Evolutionary conservation across 2,888 invertebrate genomes (phyloP).

Genomic region (Brassicogethes aeneus): DNA sequence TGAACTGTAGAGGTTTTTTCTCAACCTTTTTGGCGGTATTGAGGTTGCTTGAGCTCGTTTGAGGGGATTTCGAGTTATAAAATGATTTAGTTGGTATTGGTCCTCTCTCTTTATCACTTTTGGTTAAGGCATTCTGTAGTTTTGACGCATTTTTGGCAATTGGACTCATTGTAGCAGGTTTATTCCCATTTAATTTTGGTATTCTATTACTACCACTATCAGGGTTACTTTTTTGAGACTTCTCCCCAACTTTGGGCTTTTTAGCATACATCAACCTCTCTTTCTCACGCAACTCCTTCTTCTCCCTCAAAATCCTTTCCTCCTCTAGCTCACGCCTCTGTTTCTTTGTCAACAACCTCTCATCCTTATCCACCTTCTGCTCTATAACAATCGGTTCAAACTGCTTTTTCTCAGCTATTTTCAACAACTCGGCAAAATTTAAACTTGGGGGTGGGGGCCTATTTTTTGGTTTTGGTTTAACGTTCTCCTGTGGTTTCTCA

Average conservation of each 20-base stretch:
- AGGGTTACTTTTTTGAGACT: conserved; percentile 3
- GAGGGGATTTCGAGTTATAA: conserved; percentile 3
- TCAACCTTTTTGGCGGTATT: not conserved
- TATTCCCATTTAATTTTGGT: conserved; percentile 43
- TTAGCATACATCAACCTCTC: conserved; percentile 11
- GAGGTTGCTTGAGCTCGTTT: not conserved
- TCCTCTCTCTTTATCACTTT: conserved; percentile 3
- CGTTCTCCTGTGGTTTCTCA: conserved; percentile 38
- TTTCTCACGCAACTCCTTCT: conserved; percentile 35
- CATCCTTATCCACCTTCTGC: conserved; percentile 47
- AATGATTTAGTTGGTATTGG: conserved; percentile 8
- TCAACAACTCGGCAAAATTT: conserved; percentile 69
- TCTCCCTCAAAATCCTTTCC: conserved; percentile 57
- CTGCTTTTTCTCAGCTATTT: conserved; percentile 77
- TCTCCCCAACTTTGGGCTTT: conserved; percentile 14
- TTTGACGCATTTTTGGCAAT: not conserved
- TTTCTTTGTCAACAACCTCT: conserved; percentile 69
- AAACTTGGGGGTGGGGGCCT: conserved; percentile 68
- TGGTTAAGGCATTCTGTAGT: not conserved
- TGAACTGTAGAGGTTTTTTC: not conserved
- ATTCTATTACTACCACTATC: too few species aligned
- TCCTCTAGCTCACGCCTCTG: conserved; percentile 68
- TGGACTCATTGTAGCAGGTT: not conserved
- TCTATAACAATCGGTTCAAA: conserved; percentile 63
- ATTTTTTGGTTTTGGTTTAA: conserved; percentile 49